Evolutionary conservation across 1,140 invertebrate genomes (phyloP), one percentile per base, ranked within the genome.

Genomic region (Chlorops oryzae): DNA sequence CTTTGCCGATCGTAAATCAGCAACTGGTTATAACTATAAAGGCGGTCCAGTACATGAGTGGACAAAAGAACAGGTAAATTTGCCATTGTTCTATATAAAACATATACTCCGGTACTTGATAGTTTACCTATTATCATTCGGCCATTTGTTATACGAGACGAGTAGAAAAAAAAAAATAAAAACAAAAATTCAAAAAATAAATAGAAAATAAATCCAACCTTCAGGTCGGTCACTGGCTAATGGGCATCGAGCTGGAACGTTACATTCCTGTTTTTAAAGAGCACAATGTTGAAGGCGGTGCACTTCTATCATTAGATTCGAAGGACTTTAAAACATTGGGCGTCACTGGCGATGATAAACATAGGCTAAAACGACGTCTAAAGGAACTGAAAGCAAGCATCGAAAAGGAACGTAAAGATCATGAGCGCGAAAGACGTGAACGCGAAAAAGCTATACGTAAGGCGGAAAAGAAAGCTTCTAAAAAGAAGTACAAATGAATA

Each of bases 161-260:
- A 40, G 22, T 20, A 40, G 28, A 44, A 44, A 27, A 44, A n/a
- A 27, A n/a, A n/a, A n/a, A n/a, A n/a, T n/a, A n/a, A n/a, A n/a
- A n/a, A n/a, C n/a, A n/a, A n/a, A n/a, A n/a, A n/a, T n/a, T n/a
- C n/a, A n/a, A n/a, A n/a, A n/a, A n/a, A n/a, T n/a, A n/a, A n/a
- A n/a, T n/a, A n/a, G n/a, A n/a, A n/a, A n/a, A n/a, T n/a, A n/a
- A n/a, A n/a, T n/a, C n/a, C n/a, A n/a, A n/a, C n/a, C 40, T 17
- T 21, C 55, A 90, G 87, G 90, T 95, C 2, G 88, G 87, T 70
- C 88, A 93, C 65, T 95, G 92, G 91, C 75, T 96, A 37, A 77
- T 86, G 52, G 80, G 80, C 10, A 75, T 90, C 39, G 85, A 88
- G 23, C 71, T 96, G 65, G 90, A 94, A 58, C 82, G 88, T 39